Base-by-base conservation (phyloP, 2,113 vertebrate genomes). In the Motacilla alba region DNA sequence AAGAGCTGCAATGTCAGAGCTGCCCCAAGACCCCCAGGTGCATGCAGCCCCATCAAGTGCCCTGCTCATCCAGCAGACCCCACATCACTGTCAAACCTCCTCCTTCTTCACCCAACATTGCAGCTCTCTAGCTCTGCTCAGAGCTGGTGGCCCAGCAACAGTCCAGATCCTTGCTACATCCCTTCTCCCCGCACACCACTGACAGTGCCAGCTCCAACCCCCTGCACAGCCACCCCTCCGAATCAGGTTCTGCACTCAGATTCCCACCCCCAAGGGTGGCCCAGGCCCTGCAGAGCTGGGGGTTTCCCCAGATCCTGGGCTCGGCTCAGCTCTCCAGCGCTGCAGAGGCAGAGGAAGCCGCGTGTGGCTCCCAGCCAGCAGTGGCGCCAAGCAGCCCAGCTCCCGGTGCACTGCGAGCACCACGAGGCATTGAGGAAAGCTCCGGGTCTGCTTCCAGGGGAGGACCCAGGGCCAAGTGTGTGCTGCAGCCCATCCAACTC, bases 341-440 rank as follows among this genome's bases (percentile, higher is more conserved):
- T 76, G 53, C 70, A 88, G 92, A 1, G 0, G 72, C 2, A 0
- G 67, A 83, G 90, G 90, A 92, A 92, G 96, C 78, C 62, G 82
- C 4, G 0, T 0, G 2, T 97, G 95, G 92, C 94, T 90, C 23
- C 63, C 0, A 0, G 75, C 95, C 96, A 97, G 95, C 1, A 0
- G 86, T 23, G 95, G 95, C 90, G 75, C 95, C 96, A 80, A 80
- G 72, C 94, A 94, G 96, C 92, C 88, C 83, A 1, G 92, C 92
- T 94, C 88, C 75, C 15, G 4, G 78, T 41, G n/a, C 82, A 37
- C 90, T n/a, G 59, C 5, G 0, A 94, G 83, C 79, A 76, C 78
- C 85, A 80, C 1, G 17, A 80, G 78, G 79, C 2, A 2, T 2
- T 27, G 63, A 56, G 63, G 68, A 69, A 85, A 93, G 85, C 82